A percentile compares a stretch with the other conserved stretches of the same genome.
phyloP scores from a whole-genome alignment of 2,113 vertebrate species.

The Chloroceryle aenea region DNA sequence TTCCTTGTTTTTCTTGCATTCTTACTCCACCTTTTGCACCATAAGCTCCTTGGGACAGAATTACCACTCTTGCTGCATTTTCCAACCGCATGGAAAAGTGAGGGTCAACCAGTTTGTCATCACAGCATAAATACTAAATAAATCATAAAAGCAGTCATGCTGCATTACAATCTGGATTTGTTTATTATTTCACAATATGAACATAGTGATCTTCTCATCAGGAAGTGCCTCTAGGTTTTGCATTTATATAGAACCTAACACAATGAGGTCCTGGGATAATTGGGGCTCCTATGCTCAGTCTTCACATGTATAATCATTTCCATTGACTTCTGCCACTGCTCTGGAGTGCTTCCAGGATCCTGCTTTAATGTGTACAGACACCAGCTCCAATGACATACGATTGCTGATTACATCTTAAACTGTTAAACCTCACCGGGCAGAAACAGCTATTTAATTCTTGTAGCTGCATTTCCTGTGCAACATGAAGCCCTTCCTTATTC shows the following conservation, averaged over 20 bases:
- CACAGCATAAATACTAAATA: not conserved
- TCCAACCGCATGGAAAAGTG: not conserved
- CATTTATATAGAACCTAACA: not conserved
- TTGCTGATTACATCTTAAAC: not conserved
- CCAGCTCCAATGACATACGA: not conserved
- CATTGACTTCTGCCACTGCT: not conserved
- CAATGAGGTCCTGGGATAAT: accelerated
- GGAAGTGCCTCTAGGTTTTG: not conserved
- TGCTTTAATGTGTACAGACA: not conserved
- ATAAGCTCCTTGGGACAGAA: not conserved
- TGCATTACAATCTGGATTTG: not conserved
- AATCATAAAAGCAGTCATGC: not conserved
- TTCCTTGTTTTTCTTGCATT: not conserved
- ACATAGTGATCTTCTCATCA: not conserved
- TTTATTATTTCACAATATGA: not conserved
- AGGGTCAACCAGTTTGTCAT: not conserved
- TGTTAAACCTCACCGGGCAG: not conserved
- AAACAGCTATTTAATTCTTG: not conserved
- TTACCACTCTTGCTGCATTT: not conserved
- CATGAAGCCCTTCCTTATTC: not conserved
- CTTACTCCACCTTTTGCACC: not conserved
- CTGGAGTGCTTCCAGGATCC: not conserved
- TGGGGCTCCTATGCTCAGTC: not conserved
- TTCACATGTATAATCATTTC: not conserved
- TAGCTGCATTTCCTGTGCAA: not conserved